These are phyloP conservation scores for Drosophila pandora DNA, from an alignment of 1,140 invertebrate genomes.

Conservation along the genomic window DNA sequence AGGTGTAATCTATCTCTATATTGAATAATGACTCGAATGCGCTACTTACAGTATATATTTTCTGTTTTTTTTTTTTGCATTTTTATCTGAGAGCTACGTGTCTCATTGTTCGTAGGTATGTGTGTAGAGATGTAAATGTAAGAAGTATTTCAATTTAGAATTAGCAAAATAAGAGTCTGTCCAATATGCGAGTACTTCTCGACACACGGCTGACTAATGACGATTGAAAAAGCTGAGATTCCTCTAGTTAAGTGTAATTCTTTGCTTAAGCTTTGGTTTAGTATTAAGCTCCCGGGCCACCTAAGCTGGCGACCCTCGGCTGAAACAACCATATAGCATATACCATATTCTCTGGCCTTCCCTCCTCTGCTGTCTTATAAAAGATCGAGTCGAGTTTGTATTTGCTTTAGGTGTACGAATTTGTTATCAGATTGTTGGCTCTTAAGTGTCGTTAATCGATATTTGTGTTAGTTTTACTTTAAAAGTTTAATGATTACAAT, in stretches of 20 bases:
- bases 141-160: slow-evolving; percentile 42
- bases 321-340: slow-evolving; percentile 36
- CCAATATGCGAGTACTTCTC: not conserved
- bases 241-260: slow-evolving; percentile 45
- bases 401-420: slow-evolving; percentile 48
- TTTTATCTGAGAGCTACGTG: not conserved
- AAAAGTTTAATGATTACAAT: slow-evolving; percentile 70
- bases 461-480: slow-evolving; percentile 66
- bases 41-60: slow-evolving; percentile 49
- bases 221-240: slow-evolving; percentile 49
- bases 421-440: slow-evolving; percentile 54
- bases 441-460: slow-evolving; percentile 53
- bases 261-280: slow-evolving; percentile 23
- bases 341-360: slow-evolving; percentile 5
- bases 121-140: slow-evolving; percentile 32
- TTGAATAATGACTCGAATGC: slow-evolving; percentile 48
- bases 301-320: slow-evolving; percentile 3
- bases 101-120: slow-evolving; percentile 5
- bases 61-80: slow-evolving; percentile 2
- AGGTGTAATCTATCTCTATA: slow-evolving; percentile 34
- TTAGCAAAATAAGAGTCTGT: slow-evolving; percentile 38
- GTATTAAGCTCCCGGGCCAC: slow-evolving; percentile 5
- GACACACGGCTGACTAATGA: slow-evolving; percentile 13
- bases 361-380: slow-evolving; percentile 27
- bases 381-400: slow-evolving; percentile 38